Percentiles rank a stretch among this genome's conserved stretches.
Evolutionary conservation across 2,113 vertebrate species (phyloP).

Genomic region (Vanacampus margaritifer): DNA sequence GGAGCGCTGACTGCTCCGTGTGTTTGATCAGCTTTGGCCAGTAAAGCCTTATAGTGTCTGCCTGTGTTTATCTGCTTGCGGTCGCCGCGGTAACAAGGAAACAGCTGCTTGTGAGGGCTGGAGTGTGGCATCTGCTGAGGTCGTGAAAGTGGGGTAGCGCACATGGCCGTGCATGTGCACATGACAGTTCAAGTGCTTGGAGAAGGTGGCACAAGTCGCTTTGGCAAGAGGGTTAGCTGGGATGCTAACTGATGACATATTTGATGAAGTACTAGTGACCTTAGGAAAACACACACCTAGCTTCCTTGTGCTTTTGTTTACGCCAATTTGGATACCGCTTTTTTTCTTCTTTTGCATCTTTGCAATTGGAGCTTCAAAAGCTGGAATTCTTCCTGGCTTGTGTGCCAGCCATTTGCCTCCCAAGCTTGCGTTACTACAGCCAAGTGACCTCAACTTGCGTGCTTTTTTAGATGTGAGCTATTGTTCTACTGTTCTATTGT

Average conservation of each 20-base stretch:
- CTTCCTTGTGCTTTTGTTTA: background rate
- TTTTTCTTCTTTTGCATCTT: background rate
- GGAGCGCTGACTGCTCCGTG: background rate
- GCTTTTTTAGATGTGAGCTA: no score
- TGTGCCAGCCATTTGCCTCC: no score
- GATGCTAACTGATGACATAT: background rate
- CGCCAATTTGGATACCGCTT: slow-evolving; percentile 3
- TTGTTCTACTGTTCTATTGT: no score
- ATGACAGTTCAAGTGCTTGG: background rate
- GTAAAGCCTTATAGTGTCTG: slow-evolving; percentile 1
- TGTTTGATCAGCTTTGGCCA: slow-evolving; percentile 33
- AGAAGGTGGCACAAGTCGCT: background rate
- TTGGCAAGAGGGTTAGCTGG: background rate
- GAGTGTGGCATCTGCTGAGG: background rate
- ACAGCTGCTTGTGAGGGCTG: slow-evolving; percentile 6
- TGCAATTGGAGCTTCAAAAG: background rate
- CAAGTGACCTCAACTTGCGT: no score
- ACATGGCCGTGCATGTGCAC: background rate
- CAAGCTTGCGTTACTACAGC: no score
- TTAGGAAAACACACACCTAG: no score
- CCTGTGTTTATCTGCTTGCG: slow-evolving; percentile 34
- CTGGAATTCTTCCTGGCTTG: no score
- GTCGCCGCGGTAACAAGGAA: slow-evolving; percentile 58
- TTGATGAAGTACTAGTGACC: no score
- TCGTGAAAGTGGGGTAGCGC: background rate